Evolutionary conservation across 2,888 invertebrate species (phyloP), one percentile per base, ranked within the genome.

Genomic region (Galerucella nymphaeae): DNA sequence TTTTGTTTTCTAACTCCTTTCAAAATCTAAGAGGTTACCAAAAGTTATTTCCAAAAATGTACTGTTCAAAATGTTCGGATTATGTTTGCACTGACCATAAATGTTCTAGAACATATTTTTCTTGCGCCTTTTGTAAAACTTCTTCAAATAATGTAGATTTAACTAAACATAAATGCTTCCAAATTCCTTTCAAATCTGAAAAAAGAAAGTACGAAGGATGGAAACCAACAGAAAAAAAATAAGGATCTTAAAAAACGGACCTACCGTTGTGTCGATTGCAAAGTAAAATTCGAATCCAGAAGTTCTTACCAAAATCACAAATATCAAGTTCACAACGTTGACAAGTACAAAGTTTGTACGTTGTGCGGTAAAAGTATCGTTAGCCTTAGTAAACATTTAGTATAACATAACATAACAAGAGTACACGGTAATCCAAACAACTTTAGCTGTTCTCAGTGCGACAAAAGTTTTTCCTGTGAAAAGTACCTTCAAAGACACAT

Each of bases 291-390:
- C 50, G 75, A 76, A 30, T 72, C 67, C 14, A 75, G 72, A 45
- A 73, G 68, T 57, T 67, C 53, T 10, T 73, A 76, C 63, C 75
- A 76, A 30, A 77, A 73, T 30, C 79, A 79, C 50, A 72, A 73
- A 59, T 69, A 74, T 23, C 69, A 77, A 20, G 61, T 53, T 14
- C 74, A 77, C 41, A 73, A 77, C 48, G 70, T 72, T 13, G 74
- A 74, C 9, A 78, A 77, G n/a, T 67, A 74, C 55, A 75, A 75
- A 16, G 77, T 83, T 0, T 88, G 88, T 77, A 82, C 85, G 20
- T 77, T 84, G 2, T 88, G 88, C 79, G 86, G 85, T 0, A 87
- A 87, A 53, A 69, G 75, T 11, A 72, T 79, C 13, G 74, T 72
- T 50, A 73, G 71, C 50, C 63, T 77, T 14, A 73, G 67, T 16